Evolutionary conservation across 2,113 vertebrate genomes (phyloP).

Genomic region (Terrapene triunguis): DNA sequence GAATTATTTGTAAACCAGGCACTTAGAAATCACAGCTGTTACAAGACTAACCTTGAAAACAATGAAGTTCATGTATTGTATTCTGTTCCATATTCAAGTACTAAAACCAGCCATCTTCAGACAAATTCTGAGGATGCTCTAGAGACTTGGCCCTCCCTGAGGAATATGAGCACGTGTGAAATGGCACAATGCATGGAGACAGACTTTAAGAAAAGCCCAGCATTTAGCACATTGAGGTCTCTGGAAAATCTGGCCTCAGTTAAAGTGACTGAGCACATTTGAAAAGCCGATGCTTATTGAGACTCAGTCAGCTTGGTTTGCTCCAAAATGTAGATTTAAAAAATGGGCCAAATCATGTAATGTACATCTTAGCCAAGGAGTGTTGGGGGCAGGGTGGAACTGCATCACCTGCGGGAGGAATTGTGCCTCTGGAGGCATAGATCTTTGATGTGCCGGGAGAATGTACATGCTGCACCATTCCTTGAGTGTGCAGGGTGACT

Average conservation of each 20-base stretch:
- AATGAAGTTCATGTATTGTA: neutral
- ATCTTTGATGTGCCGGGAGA: neutral
- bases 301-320: neutral
- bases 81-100: fast-evolving
- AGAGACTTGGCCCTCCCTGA: neutral
- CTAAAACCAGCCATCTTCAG: neutral
- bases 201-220: neutral
- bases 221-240: neutral
- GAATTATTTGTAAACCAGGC: neutral
- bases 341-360: neutral
- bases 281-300: neutral
- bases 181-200: neutral
- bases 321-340: neutral
- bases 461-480: neutral
- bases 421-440: neutral
- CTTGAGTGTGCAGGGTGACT: neutral
- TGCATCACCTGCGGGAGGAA: neutral
- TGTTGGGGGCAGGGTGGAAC: neutral
- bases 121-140: neutral
- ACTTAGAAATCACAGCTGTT: neutral
- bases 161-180: neutral
- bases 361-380: fast-evolving
- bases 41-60: neutral
- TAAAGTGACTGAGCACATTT: neutral
- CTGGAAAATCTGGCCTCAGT: neutral